Evolutionary conservation across 1,140 invertebrate species (phyloP).

Genomic region (Polypedilum pembai): DNA sequence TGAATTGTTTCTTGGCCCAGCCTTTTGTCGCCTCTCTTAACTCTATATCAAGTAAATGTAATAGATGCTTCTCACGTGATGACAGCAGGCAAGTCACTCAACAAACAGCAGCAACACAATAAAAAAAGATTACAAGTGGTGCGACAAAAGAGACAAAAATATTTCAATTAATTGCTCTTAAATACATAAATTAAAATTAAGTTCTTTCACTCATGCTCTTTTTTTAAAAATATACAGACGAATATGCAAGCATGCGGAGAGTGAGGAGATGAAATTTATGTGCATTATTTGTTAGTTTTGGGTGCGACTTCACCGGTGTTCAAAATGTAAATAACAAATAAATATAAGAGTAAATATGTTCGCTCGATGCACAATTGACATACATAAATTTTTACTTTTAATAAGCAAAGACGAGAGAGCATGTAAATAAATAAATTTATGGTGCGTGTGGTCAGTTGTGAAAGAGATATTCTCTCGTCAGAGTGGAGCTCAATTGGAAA

Average conservation of each 20-base stretch:
- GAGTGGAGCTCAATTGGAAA: too few relatives aligned
- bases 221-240: too few relatives aligned
- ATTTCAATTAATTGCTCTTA: slow-evolving; percentile 7
- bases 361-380: background rate
- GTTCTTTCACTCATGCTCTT: background rate
- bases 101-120: background rate
- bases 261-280: too few relatives aligned
- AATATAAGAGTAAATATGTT: background rate
- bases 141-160: background rate
- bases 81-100: background rate
- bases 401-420: too few relatives aligned
- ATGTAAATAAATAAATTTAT: slow-evolving; percentile 20
- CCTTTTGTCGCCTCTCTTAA: too few relatives aligned
- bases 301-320: background rate
- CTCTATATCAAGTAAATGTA: too few relatives aligned
- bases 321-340: background rate
- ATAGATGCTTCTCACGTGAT: background rate
- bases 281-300: background rate
- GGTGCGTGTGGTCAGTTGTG: background rate
- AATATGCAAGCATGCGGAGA: too few relatives aligned
- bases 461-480: too few relatives aligned
- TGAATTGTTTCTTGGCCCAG: too few relatives aligned
- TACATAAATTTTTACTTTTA: background rate
- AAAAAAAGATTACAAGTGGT: background rate
- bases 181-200: background rate